Conservation (phyloP, 2,113 vertebrate species). For the Struthidea cinerea region DNA sequence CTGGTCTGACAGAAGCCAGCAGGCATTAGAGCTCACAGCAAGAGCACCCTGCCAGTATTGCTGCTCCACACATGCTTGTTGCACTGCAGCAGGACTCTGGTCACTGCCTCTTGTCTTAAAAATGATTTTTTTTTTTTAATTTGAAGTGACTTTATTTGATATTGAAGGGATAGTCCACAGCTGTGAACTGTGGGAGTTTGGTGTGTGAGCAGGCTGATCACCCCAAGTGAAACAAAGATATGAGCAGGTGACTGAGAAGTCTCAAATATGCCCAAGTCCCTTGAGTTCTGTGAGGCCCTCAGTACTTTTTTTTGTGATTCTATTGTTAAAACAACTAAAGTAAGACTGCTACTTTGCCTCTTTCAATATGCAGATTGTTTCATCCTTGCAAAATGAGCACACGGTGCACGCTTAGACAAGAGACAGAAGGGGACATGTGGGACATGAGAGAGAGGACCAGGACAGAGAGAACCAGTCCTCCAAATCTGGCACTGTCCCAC, state of each 20-base stretch:
- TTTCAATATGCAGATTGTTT: not conserved
- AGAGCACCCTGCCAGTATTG: accelerated
- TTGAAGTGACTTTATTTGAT: not conserved
- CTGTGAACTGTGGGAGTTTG: not conserved
- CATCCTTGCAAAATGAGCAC: not conserved
- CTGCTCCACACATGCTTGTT: accelerated
- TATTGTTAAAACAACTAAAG: not conserved
- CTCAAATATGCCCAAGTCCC: not conserved
- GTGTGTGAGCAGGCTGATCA: not conserved
- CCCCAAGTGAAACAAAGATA: not conserved
- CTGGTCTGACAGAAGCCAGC: not conserved
- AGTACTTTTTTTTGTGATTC: not conserved
- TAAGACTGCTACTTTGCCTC: not conserved
- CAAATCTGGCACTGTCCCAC: not conserved
- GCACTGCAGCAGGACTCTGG: not conserved
- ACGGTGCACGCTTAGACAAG: accelerated
- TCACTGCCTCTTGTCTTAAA: not conserved
- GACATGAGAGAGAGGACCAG: no score
- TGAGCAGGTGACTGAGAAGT: not conserved
- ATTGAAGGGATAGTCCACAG: not conserved
- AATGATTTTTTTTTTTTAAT: not conserved
- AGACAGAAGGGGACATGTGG: accelerated
- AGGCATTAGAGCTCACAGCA: accelerated
- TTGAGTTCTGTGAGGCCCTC: not conserved
- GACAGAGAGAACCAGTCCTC: no score